These are phyloP conservation scores for Drosophila truncata DNA, from an alignment of 1,140 invertebrate species.

Conservation along the genomic window DNA sequence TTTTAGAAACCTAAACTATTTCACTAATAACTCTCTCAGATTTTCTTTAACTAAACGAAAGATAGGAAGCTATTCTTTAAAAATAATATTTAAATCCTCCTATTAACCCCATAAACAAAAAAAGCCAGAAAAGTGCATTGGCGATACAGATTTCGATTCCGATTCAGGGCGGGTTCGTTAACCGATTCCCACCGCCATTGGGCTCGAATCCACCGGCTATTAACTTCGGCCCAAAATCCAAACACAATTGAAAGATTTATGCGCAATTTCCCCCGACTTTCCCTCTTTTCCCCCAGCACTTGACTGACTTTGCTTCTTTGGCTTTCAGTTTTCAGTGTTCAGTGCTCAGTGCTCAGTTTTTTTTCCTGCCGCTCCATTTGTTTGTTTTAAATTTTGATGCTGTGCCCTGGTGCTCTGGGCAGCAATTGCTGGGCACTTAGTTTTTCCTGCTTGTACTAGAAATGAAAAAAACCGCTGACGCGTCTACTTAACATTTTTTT, in stretches of 20 bases:
- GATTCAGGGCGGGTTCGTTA: constrained; percentile 66
- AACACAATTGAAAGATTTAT: constrained; percentile 83
- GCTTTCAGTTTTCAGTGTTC: constrained; percentile 12
- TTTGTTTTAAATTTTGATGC: constrained; percentile 72
- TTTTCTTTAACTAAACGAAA: not conserved
- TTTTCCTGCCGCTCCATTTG: constrained; percentile 49
- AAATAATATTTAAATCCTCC: not conserved
- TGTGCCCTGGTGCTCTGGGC: constrained; percentile 27
- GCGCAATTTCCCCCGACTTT: constrained; percentile 56
- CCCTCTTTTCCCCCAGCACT: constrained; percentile 44
- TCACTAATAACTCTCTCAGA: not conserved
- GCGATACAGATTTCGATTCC: not conserved
- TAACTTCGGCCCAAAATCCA: constrained; percentile 73
- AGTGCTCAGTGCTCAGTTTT: constrained; percentile 42
- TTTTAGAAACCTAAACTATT: not conserved
- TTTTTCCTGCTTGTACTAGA: constrained; percentile 63
- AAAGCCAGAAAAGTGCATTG: not conserved
- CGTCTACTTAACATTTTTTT: constrained; percentile 78
- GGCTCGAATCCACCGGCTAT: constrained; percentile 58
- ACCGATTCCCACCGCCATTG: constrained; percentile 50
- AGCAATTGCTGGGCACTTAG: constrained; percentile 75
- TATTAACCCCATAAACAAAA: constrained; percentile 3
- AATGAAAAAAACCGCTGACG: constrained; percentile 67
- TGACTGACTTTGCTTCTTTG: constrained; percentile 69
- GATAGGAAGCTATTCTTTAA: not conserved